Evolutionary conservation across 2,888 invertebrate species (phyloP).

Genomic region (Trichogramma dendrolimi): DNA sequence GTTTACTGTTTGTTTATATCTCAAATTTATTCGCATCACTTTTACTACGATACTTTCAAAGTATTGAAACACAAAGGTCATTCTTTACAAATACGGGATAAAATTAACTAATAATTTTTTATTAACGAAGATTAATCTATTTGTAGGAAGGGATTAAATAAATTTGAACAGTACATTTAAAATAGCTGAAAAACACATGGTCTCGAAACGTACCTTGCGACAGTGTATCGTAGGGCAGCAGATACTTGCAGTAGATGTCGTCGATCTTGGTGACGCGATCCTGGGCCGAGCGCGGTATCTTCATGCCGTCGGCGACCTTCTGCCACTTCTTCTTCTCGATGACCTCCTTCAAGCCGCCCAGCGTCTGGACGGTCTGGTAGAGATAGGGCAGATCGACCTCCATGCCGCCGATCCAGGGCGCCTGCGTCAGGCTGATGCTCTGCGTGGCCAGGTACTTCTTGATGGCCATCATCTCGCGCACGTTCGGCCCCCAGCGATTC

Average conservation of each 20-base stretch:
- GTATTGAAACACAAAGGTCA: too few relatives aligned
- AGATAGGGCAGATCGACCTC: conserved; percentile 84
- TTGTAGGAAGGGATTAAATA: neutral
- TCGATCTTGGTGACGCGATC: conserved; percentile 80
- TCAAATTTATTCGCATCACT: too few relatives aligned
- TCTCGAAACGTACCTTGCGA: conserved; percentile 57
- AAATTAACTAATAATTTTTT: conserved; percentile 13
- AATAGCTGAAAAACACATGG: neutral
- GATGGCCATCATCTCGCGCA: conserved; percentile 80
- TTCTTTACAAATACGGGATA: neutral
- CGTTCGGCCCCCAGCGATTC: conserved; percentile 84
- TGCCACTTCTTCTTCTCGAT: conserved; percentile 86
- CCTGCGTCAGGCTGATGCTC: conserved; percentile 68
- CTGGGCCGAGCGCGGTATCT: conserved; percentile 73
- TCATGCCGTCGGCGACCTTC: conserved; percentile 83
- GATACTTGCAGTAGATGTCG: conserved; percentile 84
- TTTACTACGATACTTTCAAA: too few relatives aligned
- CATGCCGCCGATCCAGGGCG: conserved; percentile 84
- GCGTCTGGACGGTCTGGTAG: conserved; percentile 77
- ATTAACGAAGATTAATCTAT: conserved; percentile 1
- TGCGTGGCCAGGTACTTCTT: conserved; percentile 75
- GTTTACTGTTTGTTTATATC: too few relatives aligned
- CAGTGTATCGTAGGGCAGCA: conserved; percentile 83
- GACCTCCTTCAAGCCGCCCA: conserved; percentile 82
- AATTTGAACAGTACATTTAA: neutral